Evolutionary conservation across 1,140 invertebrate genomes (phyloP), one percentile per base, ranked within the genome.

Genomic region (Leptonema lineaticorne): DNA sequence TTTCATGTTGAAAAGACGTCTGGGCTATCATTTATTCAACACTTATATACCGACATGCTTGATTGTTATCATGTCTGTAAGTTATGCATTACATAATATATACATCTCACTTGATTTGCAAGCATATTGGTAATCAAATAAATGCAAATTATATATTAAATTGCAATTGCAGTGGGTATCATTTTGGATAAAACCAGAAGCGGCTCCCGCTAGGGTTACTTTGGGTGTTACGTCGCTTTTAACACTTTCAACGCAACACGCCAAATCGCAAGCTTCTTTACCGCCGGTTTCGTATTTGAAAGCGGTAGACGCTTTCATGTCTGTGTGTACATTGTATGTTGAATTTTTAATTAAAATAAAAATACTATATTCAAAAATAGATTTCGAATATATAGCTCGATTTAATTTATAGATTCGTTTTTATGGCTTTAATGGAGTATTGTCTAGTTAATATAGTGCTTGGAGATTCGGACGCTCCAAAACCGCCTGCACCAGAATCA

Each of bases 351-450:
- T 41, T 4, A 50, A 22, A 4, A 20, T 50, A 50, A 50, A 4
- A 22, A 24, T 16, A 46, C 41, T 22, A 50, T 11, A 53, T 4
- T 16, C 20, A 22, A 4, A 50, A 50, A 20, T 16, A 20, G 18
- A 8, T 53, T 26, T 53, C 9, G 14, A 22, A 26, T 53, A 26
- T 7, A 24, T 48, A 16, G 5, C 18, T 18, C 22, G 11, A 6
- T 57, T 20, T n/a, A 7, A 20, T 20, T 5, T 5, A 30, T 75
- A 89, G 87, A 29, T 94, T 96, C 80, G 94, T 96, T 74, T 96
- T 96, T 77, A 91, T 95, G 88, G 93, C 94, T 2, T 78, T 96
- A 30, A 95, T 96, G 94, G 94, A 96, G 78, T 96, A 95, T 77
- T 95, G 93, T 74, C 78, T 96, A 69, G 92, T 96, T 1, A 95